These are phyloP conservation scores for Mesochorus sp. DNA, from an alignment of 2,888 invertebrate species.

Conservation along the genomic window DNA sequence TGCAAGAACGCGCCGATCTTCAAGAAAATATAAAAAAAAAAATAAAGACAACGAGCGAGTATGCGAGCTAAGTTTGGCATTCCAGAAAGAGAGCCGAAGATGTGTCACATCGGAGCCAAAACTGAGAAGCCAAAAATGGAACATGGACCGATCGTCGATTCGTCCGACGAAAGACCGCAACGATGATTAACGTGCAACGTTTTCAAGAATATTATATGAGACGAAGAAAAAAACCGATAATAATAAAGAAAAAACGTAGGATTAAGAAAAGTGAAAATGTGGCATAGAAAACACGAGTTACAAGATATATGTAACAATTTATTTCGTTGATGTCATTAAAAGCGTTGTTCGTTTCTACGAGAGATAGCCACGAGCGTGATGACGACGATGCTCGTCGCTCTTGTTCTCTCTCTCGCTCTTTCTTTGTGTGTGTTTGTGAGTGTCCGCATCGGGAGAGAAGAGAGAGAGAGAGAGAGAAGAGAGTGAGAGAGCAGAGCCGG, in stretches of 20 bases:
- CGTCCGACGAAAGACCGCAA: slow-evolving; percentile 22
- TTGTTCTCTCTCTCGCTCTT: no score
- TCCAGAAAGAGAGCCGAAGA: slow-evolving; percentile 31
- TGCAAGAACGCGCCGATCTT: background rate
- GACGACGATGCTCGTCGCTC: slow-evolving; percentile 24
- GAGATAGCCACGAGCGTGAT: no score
- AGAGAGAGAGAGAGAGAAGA: slow-evolving; percentile 16
- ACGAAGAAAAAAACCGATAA: background rate
- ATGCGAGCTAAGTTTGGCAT: slow-evolving; percentile 7
- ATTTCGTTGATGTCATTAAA: background rate
- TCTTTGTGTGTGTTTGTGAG: no score
- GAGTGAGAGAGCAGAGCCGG: slow-evolving; percentile 1
- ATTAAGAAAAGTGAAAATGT: no score
- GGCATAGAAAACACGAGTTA: no score
- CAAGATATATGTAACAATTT: background rate
- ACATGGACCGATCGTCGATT: slow-evolving; percentile 57
- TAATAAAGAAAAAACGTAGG: no score
- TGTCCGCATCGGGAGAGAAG: background rate
- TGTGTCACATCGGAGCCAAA: slow-evolving; percentile 31
- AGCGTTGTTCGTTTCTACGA: background rate
- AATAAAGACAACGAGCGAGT: background rate
- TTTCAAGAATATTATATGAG: background rate
- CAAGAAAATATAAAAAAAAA: background rate
- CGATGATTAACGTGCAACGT: background rate
- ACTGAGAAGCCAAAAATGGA: slow-evolving; percentile 52